Base-by-base conservation (phyloP, 2,113 vertebrate species). In the Sinocyclocheilus maitianheensis region DNA sequence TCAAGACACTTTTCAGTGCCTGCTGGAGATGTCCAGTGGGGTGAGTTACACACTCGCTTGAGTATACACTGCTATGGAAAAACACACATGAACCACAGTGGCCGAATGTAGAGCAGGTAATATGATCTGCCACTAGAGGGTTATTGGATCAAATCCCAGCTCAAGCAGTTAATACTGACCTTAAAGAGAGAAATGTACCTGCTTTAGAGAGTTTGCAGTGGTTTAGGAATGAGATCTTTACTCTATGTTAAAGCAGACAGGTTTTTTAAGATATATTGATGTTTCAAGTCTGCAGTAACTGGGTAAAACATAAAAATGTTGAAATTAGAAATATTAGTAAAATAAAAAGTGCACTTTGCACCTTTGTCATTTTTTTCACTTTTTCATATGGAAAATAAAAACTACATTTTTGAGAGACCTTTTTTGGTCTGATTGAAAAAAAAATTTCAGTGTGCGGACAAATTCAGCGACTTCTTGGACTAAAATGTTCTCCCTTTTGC, bases 1-100 rank as follows among this genome's bases (percentile, higher is more conserved):
- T 55, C 96, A 97, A 88, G 95, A 96, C 92, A 97, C 96, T 13
- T 99, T 98, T 94, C 96, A 94, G 86, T 96, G 96, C 90, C 92
- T 99, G 81, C 91, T 98, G 92, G 96, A 95, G 93, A 96, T 95
- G 88, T 97, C 97, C 74, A 96, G 92, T 84, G 95, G 95, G 95
- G 98, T 97, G 43, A 96, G 96, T 86, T 58, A 85, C 84, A 46
- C 26, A 83, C 77, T 48, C 77, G 14, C 51, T 82, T 63, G 16
- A 34, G 16, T 34, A 26, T 71, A 34, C 65, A 71, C 63, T 62
- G 55, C 37, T 63, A 34, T 78, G 78, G 71, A 85, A 79, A 87
- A 85, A 74, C 72, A 63, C 62, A 63, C 62, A 26, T 62, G 51
- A 63, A 11, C 37, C 80, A n/a, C 85, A 53, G 71, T 46, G 71